Percentiles rank a stretch among this genome's conserved stretches.
Evolutionary conservation across 2,888 invertebrate genomes (phyloP).

Genomic region (Lithophane leautieri): DNA sequence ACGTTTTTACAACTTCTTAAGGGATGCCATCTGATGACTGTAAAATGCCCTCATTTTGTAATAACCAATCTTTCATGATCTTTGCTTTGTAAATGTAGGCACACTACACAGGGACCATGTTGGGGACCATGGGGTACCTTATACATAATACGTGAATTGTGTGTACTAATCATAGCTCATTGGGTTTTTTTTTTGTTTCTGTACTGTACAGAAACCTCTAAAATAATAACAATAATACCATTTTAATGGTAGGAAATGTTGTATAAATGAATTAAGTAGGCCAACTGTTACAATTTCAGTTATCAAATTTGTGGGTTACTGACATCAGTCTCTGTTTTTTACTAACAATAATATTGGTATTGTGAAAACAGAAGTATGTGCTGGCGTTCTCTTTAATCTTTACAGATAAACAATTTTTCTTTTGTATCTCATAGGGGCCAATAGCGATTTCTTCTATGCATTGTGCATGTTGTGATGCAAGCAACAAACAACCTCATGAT

Average conservation of each 20-base stretch:
- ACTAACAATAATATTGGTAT: slow-evolving; percentile 22
- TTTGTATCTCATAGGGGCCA: neutral
- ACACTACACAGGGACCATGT: neutral
- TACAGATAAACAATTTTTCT: neutral
- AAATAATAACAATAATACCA: slow-evolving; percentile 2
- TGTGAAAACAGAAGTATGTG: neutral
- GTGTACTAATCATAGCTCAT: neutral
- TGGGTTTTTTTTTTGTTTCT: neutral
- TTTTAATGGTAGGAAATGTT: neutral
- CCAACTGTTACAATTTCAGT: neutral
- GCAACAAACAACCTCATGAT: neutral
- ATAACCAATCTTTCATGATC: neutral
- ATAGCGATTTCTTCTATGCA: slow-evolving; percentile 28
- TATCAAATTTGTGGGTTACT: neutral
- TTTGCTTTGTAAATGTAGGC: neutral
- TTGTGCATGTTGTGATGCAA: slow-evolving; percentile 11
- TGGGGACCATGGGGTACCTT: neutral
- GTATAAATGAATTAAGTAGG: slow-evolving; percentile 3
- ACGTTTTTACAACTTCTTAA: neutral
- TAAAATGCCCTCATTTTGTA: neutral
- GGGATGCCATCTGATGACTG: neutral
- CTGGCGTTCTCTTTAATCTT: slow-evolving; percentile 26
- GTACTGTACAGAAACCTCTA: neutral
- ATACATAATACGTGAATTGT: neutral
- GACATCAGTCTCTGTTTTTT: neutral